These are phyloP conservation scores for Aphyosemion australe DNA, from an alignment of 2,113 vertebrate species.

Conservation along the genomic window DNA sequence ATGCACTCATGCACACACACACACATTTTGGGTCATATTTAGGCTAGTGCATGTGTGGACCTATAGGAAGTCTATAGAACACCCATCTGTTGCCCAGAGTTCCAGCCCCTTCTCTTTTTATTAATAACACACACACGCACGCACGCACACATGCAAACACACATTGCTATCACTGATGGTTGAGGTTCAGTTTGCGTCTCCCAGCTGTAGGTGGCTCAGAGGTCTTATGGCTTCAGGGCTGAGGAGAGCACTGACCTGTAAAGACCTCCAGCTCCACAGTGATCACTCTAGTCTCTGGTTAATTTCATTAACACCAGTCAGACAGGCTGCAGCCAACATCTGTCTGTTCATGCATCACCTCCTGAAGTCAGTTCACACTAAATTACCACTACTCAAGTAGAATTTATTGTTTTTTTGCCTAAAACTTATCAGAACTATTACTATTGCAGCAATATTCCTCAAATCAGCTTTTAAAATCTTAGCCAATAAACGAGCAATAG, in stretches of 20 bases:
- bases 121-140: neutral
- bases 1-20: neutral
- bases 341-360: slow-evolving; percentile 47
- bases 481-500: too few species aligned
- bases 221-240: slow-evolving; percentile 55
- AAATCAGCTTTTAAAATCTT: too few species aligned
- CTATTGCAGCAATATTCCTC: too few species aligned
- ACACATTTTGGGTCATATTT: slow-evolving; percentile 6
- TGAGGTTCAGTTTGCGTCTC: slow-evolving; percentile 21
- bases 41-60: neutral
- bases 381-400: slow-evolving; percentile 29
- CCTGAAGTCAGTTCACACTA: slow-evolving; percentile 23
- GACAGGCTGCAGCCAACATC: slow-evolving; percentile 47
- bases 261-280: slow-evolving; percentile 49
- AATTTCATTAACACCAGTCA: slow-evolving; percentile 60
- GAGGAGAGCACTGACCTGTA: slow-evolving; percentile 63
- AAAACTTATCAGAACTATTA: too few species aligned
- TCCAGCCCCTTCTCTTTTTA: neutral
- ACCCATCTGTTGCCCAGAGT: slow-evolving; percentile 47
- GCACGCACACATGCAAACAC: slow-evolving; percentile 12
- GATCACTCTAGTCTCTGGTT: slow-evolving; percentile 43
- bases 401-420: neutral
- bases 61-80: too few species aligned
- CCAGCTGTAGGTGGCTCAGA: slow-evolving; percentile 60
- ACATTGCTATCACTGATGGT: slow-evolving; percentile 15